Evolutionary conservation across 2,113 vertebrate genomes (phyloP).

Genomic region (Uropsilus gracilis): DNA sequence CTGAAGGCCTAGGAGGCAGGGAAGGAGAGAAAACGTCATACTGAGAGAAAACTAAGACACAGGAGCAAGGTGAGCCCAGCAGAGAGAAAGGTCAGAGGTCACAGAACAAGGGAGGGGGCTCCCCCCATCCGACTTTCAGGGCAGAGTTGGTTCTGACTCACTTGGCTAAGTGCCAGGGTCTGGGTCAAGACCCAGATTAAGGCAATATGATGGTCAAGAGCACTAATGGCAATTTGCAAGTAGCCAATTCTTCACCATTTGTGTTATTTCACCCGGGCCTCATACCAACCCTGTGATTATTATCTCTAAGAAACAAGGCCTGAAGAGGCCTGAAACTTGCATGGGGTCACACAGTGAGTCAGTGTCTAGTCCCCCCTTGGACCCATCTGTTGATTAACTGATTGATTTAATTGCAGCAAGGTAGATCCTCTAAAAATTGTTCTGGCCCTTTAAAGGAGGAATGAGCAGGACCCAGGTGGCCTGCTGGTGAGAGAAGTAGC

Average conservation of each 20-base stretch:
- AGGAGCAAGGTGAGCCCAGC: background rate
- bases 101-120: background rate
- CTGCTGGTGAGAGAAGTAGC: background rate
- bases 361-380: background rate
- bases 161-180: background rate
- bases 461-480: constrained; percentile 13
- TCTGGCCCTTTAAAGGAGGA: constrained; percentile 67
- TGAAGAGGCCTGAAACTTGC: background rate
- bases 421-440: background rate
- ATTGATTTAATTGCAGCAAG: background rate
- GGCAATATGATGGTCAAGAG: background rate
- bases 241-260: background rate
- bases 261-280: background rate
- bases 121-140: no score
- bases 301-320: background rate
- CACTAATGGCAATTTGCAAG: background rate
- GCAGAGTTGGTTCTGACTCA: background rate
- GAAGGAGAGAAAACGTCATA: background rate
- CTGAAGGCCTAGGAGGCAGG: background rate
- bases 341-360: background rate
- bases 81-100: background rate
- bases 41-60: background rate
- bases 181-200: background rate
- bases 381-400: background rate
- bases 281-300: background rate